These are phyloP conservation scores for Arvicanthis niloticus DNA, from an alignment of 2,113 vertebrate species.

Conservation along the genomic window DNA sequence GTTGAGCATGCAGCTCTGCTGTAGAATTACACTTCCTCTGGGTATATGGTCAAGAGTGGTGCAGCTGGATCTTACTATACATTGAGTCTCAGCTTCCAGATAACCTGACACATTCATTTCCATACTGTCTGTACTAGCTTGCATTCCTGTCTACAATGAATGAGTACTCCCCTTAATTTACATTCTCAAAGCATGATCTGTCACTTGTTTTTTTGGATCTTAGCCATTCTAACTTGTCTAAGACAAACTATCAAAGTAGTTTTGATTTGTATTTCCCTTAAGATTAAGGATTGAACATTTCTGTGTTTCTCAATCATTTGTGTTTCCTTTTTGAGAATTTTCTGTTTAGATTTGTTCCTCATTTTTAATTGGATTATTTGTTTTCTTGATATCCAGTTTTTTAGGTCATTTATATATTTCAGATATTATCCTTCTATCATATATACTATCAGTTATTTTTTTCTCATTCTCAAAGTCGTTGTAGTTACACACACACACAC, in stretches of 20 bases:
- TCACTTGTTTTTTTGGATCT: neutral
- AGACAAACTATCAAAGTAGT: neutral
- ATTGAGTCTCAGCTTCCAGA: neutral
- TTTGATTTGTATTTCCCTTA: neutral
- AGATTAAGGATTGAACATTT: neutral
- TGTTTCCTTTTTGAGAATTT: neutral
- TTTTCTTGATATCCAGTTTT: neutral
- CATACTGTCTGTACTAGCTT: neutral
- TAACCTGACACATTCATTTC: neutral
- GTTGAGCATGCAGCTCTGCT: neutral
- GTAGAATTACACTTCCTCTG: neutral
- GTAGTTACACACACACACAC: neutral
- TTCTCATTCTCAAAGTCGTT: neutral
- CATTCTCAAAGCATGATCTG: neutral
- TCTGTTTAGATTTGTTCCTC: neutral
- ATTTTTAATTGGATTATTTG: neutral
- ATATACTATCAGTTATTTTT: neutral
- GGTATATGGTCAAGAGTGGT: neutral
- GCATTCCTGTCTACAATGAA: neutral
- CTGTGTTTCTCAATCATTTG: neutral
- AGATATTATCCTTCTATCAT: neutral
- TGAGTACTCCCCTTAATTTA: neutral
- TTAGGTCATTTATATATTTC: neutral
- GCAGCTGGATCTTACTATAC: neutral
- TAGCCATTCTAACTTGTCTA: neutral